Evolutionary conservation across 1,140 invertebrate genomes (phyloP), one percentile per base, ranked within the genome.

Genomic region (Halotydeus destructor): DNA sequence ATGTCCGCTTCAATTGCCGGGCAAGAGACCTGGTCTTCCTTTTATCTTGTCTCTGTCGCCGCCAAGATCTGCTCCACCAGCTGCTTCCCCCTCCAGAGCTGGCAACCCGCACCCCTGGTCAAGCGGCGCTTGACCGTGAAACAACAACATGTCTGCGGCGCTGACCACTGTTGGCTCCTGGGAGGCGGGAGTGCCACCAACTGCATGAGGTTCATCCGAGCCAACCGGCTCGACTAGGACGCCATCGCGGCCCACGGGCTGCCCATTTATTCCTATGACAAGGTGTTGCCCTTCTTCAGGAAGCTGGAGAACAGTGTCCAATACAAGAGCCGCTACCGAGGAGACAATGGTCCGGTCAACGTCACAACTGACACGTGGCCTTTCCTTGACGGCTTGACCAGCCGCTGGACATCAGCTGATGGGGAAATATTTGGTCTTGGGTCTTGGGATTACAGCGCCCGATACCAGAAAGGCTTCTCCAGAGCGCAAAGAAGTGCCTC

Each of bases 141-240:
- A 0, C 65, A 74, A n/a, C n/a, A n/a, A n/a, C n/a, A n/a, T n/a
- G 22, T 18, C 0, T 24, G 37, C 5, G 9, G 24, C 12, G 24
- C 43, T 26, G 18, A 28, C 21, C 14, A 24, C 11, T 41, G 43
- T 16, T n/a, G 46, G 30, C 18, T 45, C 6, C 28, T 59, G 60
- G 73, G 72, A 27, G 74, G 72, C 5, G 75, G 70, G 2, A 81
- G 77, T 49, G 71, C 73, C 3, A 58, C 86, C 11, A 89, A 89
- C 54, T 81, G 77, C 2, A 85, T 89, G 81, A 64, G 83, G 19
- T 88, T 86, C 49, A 69, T 84, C 0, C 62, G 83, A 26, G 83
- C 83, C 1, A 82, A 88, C 60, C 69, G 66, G 28, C 61, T 69
- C 24, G 88, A 94, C 54, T 94, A 83, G 54, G 80, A 94, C 54